Evolutionary conservation across 2,797 vertebrate genomes (phyloP).

Genomic region (Prunella strophiata): DNA sequence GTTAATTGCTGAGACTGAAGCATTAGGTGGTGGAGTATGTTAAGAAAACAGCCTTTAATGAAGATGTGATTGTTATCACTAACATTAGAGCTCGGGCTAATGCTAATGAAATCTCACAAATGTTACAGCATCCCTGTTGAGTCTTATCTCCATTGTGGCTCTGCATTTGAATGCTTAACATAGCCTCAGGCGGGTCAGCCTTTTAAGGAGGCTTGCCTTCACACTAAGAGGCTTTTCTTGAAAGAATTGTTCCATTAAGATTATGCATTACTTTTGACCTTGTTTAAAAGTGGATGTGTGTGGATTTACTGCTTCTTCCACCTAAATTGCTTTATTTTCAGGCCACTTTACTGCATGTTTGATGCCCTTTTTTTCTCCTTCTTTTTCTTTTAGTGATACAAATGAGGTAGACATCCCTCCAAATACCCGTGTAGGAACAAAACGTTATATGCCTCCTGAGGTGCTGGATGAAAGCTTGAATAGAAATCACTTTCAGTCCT

Average conservation of each 20-base stretch:
- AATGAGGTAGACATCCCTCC: conserved; percentile 95
- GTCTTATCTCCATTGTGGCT: conserved; percentile 23
- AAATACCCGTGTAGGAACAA: conserved; percentile 95
- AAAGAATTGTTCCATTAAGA: conserved; percentile 14
- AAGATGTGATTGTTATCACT: conserved; percentile 48
- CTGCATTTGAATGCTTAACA: conserved; percentile 54
- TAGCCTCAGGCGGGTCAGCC: conserved; percentile 28
- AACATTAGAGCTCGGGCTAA: conserved; percentile 46
- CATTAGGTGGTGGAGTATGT: neutral
- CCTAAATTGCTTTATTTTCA: neutral
- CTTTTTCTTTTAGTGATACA: conserved; percentile 83
- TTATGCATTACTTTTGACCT: conserved; percentile 28
- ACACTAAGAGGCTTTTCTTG: conserved; percentile 17
- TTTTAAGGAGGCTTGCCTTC: conserved; percentile 34
- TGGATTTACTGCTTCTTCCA: neutral
- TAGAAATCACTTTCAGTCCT: conserved; percentile 93
- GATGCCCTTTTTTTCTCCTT: neutral
- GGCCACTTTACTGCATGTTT: neutral
- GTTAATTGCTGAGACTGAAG: conserved; percentile 51
- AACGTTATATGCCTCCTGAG: conserved; percentile 97
- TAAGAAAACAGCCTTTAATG: conserved; percentile 51
- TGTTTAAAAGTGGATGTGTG: neutral
- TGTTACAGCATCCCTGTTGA: conserved; percentile 46
- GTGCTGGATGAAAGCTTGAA: conserved; percentile 95
- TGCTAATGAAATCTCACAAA: conserved; percentile 50